phyloP scores from a whole-genome alignment of 1,140 invertebrate genomes.

The Drosophila ironensis region DNA sequence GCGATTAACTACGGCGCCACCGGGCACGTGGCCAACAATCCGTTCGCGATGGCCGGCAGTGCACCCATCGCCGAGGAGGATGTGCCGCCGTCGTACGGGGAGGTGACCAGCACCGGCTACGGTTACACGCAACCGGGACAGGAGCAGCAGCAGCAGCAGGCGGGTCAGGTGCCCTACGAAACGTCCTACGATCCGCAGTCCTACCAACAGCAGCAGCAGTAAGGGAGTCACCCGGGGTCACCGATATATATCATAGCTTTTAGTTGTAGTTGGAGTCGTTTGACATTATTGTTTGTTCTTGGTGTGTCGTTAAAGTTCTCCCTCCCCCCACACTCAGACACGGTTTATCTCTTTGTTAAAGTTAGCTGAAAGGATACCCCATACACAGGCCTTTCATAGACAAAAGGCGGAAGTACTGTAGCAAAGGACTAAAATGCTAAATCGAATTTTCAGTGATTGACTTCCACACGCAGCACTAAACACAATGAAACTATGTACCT shows the following conservation, averaged over 20 bases:
- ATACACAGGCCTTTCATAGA: not conserved
- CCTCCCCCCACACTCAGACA: not conserved
- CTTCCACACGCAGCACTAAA: slow-evolving; percentile 49
- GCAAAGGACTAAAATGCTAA: slow-evolving; percentile 4
- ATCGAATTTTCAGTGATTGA: slow-evolving; percentile 54
- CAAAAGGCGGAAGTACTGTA: not conserved
- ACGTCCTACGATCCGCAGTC: slow-evolving; percentile 35
- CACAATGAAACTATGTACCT: slow-evolving; percentile 79
- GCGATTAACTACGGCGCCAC: slow-evolving; percentile 83
- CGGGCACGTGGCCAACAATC: slow-evolving; percentile 85
- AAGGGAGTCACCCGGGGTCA: slow-evolving; percentile 12
- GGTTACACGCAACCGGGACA: slow-evolving; percentile 68
- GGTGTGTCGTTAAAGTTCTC: slow-evolving; percentile 59
- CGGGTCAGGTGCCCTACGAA: slow-evolving; percentile 32
- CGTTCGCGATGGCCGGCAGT: slow-evolving; percentile 83
- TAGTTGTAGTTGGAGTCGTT: slow-evolving; percentile 65
- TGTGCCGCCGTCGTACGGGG: slow-evolving; percentile 83
- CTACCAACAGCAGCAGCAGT: slow-evolving; percentile 61
- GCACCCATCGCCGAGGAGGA: slow-evolving; percentile 83
- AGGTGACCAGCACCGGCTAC: slow-evolving; percentile 50
- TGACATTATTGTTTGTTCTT: slow-evolving; percentile 60
- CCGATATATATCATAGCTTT: slow-evolving; percentile 61
- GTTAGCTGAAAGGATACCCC: slow-evolving; percentile 9
- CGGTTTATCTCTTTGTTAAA: slow-evolving; percentile 5
- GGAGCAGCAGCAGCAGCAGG: not conserved